Evolutionary conservation across 2,888 invertebrate genomes (phyloP).

Genomic region (Coleophora deauratella): DNA sequence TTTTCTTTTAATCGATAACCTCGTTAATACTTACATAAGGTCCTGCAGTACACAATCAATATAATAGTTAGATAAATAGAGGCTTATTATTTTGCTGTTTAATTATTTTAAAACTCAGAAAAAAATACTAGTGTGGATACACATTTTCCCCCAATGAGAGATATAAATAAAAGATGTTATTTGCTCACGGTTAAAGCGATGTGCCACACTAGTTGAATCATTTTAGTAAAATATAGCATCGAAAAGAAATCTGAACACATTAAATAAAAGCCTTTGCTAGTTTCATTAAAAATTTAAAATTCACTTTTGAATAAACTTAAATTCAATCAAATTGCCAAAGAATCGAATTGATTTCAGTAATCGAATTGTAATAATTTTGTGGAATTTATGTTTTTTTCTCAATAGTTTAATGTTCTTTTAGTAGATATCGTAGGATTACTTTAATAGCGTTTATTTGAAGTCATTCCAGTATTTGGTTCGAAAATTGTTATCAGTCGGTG

Average conservation of each 20-base stretch:
- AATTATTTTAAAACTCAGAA: conserved; percentile 30
- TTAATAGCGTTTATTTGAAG: conserved; percentile 30
- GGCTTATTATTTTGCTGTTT: conserved; percentile 52
- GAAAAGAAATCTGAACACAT: conserved; percentile 53
- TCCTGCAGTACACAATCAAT: conserved; percentile 39
- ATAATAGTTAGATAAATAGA: conserved; percentile 54
- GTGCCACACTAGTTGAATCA: conserved; percentile 23
- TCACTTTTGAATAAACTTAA: conserved; percentile 58
- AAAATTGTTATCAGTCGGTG: conserved; percentile 53
- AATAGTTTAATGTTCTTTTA: conserved; percentile 3
- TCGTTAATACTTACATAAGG: conserved; percentile 36
- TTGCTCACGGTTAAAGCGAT: conserved; percentile 1
- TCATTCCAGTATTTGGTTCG: conserved; percentile 66
- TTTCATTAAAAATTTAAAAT: conserved; percentile 66
- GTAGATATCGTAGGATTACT: conserved; percentile 11
- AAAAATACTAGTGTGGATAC: conserved; percentile 24
- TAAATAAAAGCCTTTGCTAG: conserved; percentile 55
- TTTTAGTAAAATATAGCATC: conserved; percentile 45
- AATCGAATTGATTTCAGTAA: conserved; percentile 55
- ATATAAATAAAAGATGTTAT: background rate
- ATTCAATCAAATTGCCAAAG: conserved; percentile 62
- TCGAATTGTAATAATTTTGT: conserved; percentile 34
- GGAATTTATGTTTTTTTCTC: conserved; percentile 33
- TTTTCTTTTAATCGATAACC: conserved; percentile 30
- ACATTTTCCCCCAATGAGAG: background rate